Conservation (phyloP, 64 coral and sea anemone species). For the Montipora efflorescens region DNA sequence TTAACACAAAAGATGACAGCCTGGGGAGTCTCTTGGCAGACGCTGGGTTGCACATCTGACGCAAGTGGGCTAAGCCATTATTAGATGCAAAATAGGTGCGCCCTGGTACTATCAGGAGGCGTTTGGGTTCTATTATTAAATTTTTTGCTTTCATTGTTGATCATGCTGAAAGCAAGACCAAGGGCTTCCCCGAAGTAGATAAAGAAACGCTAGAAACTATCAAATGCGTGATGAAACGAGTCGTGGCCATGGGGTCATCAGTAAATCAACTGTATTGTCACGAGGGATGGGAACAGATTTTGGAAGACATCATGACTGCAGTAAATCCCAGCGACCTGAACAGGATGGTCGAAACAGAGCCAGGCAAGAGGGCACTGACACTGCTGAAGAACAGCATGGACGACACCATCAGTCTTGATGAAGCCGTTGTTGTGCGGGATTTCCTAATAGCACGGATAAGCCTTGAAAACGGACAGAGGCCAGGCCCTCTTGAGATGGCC, state of each 20-base stretch:
- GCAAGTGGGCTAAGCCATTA: not conserved
- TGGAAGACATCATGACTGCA: not conserved
- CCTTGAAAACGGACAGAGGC: not conserved
- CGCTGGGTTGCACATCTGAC: not conserved
- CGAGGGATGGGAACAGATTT: not conserved
- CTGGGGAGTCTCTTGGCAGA: not conserved
- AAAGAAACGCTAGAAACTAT: not conserved
- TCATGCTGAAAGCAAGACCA: not conserved
- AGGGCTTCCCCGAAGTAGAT: not conserved
- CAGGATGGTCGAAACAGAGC: not conserved
- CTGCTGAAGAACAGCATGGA: not conserved
- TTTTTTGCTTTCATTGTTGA: not conserved
- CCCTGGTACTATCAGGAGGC: not conserved
- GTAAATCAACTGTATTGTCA: not conserved
- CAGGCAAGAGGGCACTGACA: not conserved
- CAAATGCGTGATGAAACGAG: not conserved
- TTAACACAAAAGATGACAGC: not conserved
- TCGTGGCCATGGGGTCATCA: not conserved
- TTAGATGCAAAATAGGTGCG: not conserved
- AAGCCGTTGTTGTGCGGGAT: not conserved
- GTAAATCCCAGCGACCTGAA: not conserved
- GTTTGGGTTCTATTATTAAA: not conserved
- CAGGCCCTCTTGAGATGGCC: not conserved
- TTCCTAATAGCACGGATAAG: not conserved
- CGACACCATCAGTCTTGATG: too few species aligned